Percentiles rank a stretch among this genome's conserved stretches.
Conservation (phyloP, 1,140 invertebrate genomes). For the Drosophila chauvacae region DNA sequence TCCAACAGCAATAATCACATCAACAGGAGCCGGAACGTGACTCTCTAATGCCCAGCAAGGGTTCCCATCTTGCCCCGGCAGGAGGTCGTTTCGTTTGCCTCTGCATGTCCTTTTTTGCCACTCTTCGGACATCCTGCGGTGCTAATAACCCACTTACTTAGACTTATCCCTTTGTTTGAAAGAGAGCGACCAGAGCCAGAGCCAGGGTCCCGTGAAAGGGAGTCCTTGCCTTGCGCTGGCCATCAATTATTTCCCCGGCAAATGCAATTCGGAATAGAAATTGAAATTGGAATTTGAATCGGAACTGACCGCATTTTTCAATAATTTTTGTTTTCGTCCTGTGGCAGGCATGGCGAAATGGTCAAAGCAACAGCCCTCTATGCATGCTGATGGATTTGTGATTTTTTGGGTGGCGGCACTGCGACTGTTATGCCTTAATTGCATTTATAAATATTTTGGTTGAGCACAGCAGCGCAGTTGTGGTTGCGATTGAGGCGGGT, state of each 20-base stretch:
- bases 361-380: slow-evolving; percentile 30
- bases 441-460: slow-evolving; percentile 52
- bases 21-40: slow-evolving; percentile 56
- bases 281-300: slow-evolving; percentile 35
- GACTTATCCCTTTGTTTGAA: slow-evolving; percentile 76
- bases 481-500: slow-evolving; percentile 7
- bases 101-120: slow-evolving; percentile 45
- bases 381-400: slow-evolving; percentile 20
- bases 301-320: slow-evolving; percentile 38
- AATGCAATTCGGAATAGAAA: slow-evolving; percentile 39
- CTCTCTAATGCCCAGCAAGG: slow-evolving; percentile 72
- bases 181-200: slow-evolving; percentile 4
- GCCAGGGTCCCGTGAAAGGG: not conserved
- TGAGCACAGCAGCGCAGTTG: slow-evolving; percentile 9
- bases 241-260: slow-evolving; percentile 58
- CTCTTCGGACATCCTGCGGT: slow-evolving; percentile 66
- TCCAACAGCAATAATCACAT: slow-evolving; percentile 60
- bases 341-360: slow-evolving; percentile 34
- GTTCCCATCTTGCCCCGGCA: slow-evolving; percentile 22
- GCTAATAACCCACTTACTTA: slow-evolving; percentile 83
- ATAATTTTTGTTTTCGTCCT: slow-evolving; percentile 14
- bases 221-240: slow-evolving; percentile 10
- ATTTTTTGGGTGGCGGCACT: slow-evolving; percentile 14
- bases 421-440: slow-evolving; percentile 37
- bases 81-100: slow-evolving; percentile 13